Conservation (phyloP, 2,888 invertebrate species). For the Sussaba pulchella region DNA sequence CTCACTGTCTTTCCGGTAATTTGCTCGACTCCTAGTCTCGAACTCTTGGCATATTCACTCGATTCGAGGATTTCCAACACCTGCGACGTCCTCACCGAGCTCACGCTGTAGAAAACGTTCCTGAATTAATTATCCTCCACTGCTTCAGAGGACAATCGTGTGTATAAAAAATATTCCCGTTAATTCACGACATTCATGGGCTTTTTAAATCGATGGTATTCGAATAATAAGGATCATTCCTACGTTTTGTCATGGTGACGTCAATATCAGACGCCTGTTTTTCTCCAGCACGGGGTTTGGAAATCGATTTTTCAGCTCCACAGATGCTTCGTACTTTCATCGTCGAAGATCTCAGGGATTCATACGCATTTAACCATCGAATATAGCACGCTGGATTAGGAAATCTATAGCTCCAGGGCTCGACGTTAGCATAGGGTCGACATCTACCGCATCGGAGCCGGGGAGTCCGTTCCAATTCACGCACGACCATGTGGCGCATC, state of each 20-base stretch:
- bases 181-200: too few species aligned
- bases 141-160: background rate
- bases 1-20: constrained; percentile 76
- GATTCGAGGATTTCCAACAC: constrained; percentile 69
- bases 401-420: constrained; percentile 57
- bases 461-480: constrained; percentile 63
- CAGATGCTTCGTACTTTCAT: constrained; percentile 34
- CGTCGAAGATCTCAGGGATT: constrained; percentile 40
- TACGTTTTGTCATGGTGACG: background rate
- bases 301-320: background rate
- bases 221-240: too few species aligned
- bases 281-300: background rate
- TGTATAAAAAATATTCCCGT: too few species aligned
- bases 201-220: too few species aligned
- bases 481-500: constrained; percentile 71
- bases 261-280: constrained; percentile 2
- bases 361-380: constrained; percentile 13
- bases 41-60: constrained; percentile 69
- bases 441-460: constrained; percentile 54
- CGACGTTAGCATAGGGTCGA: constrained; percentile 51
- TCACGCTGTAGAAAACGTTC: background rate
- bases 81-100: constrained; percentile 69
- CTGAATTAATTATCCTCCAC: background rate
- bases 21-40: constrained; percentile 73
- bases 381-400: constrained; percentile 3